These are phyloP conservation scores for Neoascia interrupta DNA, from an alignment of 2,888 invertebrate genomes.

Conservation along the genomic window DNA sequence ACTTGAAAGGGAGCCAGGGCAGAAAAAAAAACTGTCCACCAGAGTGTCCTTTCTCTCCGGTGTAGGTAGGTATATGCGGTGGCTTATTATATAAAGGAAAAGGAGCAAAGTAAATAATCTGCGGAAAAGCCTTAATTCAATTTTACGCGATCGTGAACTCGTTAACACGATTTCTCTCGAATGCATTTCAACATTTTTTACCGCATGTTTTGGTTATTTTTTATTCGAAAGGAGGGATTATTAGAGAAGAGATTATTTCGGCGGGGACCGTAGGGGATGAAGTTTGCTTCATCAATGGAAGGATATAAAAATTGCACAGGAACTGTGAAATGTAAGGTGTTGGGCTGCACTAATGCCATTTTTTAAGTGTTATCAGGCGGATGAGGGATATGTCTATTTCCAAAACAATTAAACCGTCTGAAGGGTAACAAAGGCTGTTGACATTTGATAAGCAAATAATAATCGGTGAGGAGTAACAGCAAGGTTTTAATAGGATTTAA, in stretches of 20 bases:
- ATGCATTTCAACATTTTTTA: slow-evolving; percentile 73
- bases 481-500: too few relatives aligned
- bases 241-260: too few relatives aligned
- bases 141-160: slow-evolving; percentile 79
- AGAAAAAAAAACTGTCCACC: slow-evolving; percentile 40
- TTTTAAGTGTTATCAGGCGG: slow-evolving; percentile 26
- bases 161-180: slow-evolving; percentile 73
- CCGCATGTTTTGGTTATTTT: slow-evolving; percentile 53
- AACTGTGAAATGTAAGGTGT: slow-evolving; percentile 32
- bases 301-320: neutral
- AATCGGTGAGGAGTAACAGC: slow-evolving; percentile 19
- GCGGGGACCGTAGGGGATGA: slow-evolving; percentile 13
- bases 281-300: neutral
- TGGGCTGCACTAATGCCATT: too few relatives aligned
- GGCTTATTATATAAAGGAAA: slow-evolving; percentile 35
- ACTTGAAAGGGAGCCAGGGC: slow-evolving; percentile 21
- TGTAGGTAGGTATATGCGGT: too few relatives aligned
- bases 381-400: slow-evolving; percentile 16
- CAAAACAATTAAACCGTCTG: slow-evolving; percentile 39
- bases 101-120: slow-evolving; percentile 75
- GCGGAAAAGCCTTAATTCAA: slow-evolving; percentile 79
- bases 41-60: slow-evolving; percentile 45
- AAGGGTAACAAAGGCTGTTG: slow-evolving; percentile 43
- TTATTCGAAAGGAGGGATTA: too few relatives aligned
- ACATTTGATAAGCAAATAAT: slow-evolving; percentile 55